Evolutionary conservation across 2,888 invertebrate species (phyloP), one percentile per base, ranked within the genome.

Genomic region (Drosophila neutralis): DNA sequence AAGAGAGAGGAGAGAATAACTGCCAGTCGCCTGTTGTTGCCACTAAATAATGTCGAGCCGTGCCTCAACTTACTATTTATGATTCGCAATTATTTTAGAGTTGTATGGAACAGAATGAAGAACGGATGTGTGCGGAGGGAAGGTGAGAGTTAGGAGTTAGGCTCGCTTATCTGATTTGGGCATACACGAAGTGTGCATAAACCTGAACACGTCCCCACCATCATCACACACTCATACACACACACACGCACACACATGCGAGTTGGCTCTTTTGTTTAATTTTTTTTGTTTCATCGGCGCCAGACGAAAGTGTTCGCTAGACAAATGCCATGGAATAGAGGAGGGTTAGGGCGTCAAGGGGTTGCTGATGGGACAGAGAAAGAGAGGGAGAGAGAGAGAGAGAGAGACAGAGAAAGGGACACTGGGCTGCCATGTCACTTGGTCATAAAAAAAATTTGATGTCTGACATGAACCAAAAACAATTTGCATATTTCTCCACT

Each of bases 381-480:
- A 48, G 60, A 29, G 27, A 63, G 73, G 13, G 15, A 33, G 54
- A 54, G 49, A 42, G 35, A 18, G 56, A 54, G 49, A 42, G 60
- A 38, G 67, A 40, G 31, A 45, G 24, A 21, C 24, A 65, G 42
- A 67, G 29, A 21, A 10, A 24, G 36, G 21, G 63, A 73, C 73
- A 76, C 77, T 89, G 73, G 82, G 76, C 62, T 87, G 87, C 88
- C 91, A 91, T 91, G 91, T 91, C 91, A 92, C 86, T 91, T 81
- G 91, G 91, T 84, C 87, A 91, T 91, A 91, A 91, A 91, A 86
- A 86, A 88, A 86, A 88, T 80, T 91, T 90, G 83, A 88, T 84
- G 89, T 91, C 91, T 91, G 91, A 91, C 91, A 91, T 91, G 91
- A 91, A 90, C 84, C 91, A 80, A 89, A 91, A 91, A 91, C 90